These are phyloP conservation scores for Tonatia bakeri DNA, from an alignment of 2,113 vertebrate genomes.

Conservation along the genomic window DNA sequence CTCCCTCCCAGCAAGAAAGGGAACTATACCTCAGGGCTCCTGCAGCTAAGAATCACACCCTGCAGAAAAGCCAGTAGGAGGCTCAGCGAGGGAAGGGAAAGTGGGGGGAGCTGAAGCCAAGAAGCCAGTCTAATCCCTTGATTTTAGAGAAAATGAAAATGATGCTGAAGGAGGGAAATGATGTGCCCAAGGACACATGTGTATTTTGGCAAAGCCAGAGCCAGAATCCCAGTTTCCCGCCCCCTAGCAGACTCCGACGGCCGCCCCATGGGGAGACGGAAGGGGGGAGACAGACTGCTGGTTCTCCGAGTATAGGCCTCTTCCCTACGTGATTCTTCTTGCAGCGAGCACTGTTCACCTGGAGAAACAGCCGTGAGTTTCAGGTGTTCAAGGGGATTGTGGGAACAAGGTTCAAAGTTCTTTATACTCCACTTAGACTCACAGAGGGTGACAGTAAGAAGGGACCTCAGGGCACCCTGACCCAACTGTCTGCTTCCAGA, in stretches of 20 bases:
- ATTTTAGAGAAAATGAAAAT: conserved; percentile 21
- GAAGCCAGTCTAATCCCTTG: neutral
- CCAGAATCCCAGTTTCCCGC: neutral
- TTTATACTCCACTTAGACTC: neutral
- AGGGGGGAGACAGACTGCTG: neutral
- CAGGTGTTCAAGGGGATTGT: neutral
- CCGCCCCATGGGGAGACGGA: neutral
- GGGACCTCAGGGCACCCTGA: neutral
- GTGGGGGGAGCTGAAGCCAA: neutral
- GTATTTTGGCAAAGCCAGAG: neutral
- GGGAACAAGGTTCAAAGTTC: neutral
- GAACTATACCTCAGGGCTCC: conserved; percentile 74
- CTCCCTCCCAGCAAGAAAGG: conserved; percentile 75
- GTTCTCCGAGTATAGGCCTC: neutral
- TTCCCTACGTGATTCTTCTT: neutral
- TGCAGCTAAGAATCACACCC: conserved; percentile 64
- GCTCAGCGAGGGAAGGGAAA: neutral
- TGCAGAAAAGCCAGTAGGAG: conserved; percentile 55
- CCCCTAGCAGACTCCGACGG: neutral
- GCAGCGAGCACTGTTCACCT: neutral
- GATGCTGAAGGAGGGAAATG: neutral
- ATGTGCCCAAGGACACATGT: neutral
- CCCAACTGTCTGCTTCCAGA: neutral
- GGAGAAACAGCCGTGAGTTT: neutral
- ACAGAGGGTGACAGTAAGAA: neutral